Conservation (phyloP, 2,888 invertebrate species). For the Macrophya alboannulata region DNA sequence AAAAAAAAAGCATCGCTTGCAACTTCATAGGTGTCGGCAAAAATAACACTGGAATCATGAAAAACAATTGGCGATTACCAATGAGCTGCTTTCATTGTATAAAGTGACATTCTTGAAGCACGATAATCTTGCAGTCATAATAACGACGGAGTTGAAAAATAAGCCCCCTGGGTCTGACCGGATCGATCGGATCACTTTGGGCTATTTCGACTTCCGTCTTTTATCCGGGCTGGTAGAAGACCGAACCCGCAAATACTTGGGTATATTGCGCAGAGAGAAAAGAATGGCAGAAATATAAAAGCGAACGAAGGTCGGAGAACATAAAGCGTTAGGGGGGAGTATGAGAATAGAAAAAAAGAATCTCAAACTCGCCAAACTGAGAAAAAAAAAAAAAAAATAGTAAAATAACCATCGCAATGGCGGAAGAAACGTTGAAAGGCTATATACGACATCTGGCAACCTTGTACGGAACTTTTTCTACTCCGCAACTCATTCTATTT, state of each 20-base stretch:
- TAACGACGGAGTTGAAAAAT: too few relatives aligned
- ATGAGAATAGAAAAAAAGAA: not conserved
- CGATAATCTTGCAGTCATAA: too few relatives aligned
- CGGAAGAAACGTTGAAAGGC: not conserved
- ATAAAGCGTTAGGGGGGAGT: not conserved
- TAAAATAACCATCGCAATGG: not conserved
- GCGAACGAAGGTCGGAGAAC: not conserved
- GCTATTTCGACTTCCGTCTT: not conserved
- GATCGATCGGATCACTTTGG: not conserved
- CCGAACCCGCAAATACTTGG: not conserved
- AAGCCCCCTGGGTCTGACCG: not conserved
- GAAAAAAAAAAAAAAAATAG: not conserved
- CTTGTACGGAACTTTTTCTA: slow-evolving; percentile 27
- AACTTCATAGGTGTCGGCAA: too few relatives aligned
- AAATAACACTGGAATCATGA: too few relatives aligned
- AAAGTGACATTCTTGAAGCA: too few relatives aligned
- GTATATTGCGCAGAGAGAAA: not conserved
- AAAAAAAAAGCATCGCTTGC: too few relatives aligned
- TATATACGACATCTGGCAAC: slow-evolving; percentile 37
- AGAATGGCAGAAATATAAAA: not conserved
- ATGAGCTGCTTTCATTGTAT: too few relatives aligned
- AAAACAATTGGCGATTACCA: too few relatives aligned
- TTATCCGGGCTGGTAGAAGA: not conserved
- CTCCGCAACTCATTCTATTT: slow-evolving; percentile 15
- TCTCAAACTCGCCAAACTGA: not conserved